These are phyloP conservation scores for Microplitis mediator DNA, from an alignment of 1,140 invertebrate genomes.

Conservation along the genomic window DNA sequence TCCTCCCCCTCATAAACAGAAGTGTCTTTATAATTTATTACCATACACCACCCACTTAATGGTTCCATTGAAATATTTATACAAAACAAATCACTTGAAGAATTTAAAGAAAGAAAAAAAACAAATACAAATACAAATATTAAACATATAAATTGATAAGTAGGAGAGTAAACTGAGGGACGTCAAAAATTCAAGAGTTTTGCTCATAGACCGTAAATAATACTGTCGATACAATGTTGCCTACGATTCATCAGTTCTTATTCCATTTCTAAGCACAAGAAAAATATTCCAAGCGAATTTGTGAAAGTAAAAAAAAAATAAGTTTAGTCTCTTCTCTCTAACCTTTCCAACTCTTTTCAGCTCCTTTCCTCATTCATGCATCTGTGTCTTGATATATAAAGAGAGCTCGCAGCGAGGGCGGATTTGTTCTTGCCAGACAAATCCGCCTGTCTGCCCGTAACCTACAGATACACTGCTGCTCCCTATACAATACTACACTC, in stretches of 20 bases:
- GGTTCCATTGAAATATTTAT: too few species aligned
- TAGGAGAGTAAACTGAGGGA: neutral
- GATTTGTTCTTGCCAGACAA: slow-evolving; percentile 45
- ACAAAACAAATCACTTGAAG: too few species aligned
- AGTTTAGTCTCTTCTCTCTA: neutral
- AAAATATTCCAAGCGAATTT: neutral
- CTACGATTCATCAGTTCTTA: slow-evolving; percentile 31
- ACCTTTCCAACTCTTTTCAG: neutral
- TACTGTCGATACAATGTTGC: slow-evolving; percentile 31
- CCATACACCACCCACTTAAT: too few species aligned
- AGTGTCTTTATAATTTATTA: too few species aligned
- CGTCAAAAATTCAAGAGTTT: neutral
- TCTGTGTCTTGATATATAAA: slow-evolving; percentile 4
- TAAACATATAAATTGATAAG: neutral
- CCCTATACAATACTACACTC: too few species aligned
- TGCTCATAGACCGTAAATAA: neutral
- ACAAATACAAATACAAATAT: too few species aligned
- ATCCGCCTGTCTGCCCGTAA: slow-evolving; percentile 43
- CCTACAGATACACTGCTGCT: slow-evolving; percentile 29
- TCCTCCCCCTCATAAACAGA: too few species aligned
- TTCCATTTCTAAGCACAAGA: neutral
- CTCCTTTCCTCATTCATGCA: slow-evolving; percentile 2
- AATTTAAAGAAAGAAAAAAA: too few species aligned
- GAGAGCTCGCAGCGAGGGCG: slow-evolving; percentile 21
- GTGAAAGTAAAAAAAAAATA: too few species aligned